These are phyloP conservation scores for Melikaiella ostensackeni DNA, from an alignment of 2,888 invertebrate species.

Conservation along the genomic window DNA sequence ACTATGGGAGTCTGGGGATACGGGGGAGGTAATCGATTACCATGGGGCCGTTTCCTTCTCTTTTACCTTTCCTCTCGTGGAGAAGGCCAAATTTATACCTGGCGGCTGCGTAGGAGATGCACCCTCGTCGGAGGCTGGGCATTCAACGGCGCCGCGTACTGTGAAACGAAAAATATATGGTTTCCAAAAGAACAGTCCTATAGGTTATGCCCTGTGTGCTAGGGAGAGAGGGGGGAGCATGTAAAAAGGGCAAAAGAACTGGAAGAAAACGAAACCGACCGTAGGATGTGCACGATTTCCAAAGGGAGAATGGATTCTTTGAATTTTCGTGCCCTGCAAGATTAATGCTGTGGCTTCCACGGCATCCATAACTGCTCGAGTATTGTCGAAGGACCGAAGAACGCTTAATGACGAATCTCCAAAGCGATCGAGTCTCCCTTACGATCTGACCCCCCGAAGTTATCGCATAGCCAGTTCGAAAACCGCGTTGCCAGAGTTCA, in stretches of 20 bases:
- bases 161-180: constrained; percentile 74
- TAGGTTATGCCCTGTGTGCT: constrained; percentile 42
- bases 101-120: constrained; percentile 68
- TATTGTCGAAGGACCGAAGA: constrained; percentile 35
- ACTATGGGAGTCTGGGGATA: constrained; percentile 71
- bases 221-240: constrained; percentile 36
- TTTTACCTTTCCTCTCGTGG: constrained; percentile 45
- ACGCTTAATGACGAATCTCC: constrained; percentile 31
- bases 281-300: constrained; percentile 49
- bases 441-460: constrained; percentile 36
- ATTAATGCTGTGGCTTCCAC: constrained; percentile 59
- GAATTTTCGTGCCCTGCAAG: constrained; percentile 63
- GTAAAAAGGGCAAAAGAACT: constrained; percentile 49
- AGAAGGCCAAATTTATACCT: constrained; percentile 74
- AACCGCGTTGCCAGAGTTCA: constrained; percentile 21
- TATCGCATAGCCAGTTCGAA: not conserved
- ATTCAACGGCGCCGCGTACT: constrained; percentile 72
- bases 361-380: constrained; percentile 54
- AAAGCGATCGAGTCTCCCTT: constrained; percentile 8
- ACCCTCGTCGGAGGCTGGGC: constrained; percentile 68
- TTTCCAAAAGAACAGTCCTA: constrained; percentile 65
- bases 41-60: constrained; percentile 65
- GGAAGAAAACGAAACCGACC: constrained; percentile 47
- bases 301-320: constrained; percentile 61
- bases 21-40: constrained; percentile 73